phyloP scores from a whole-genome alignment of 2,113 vertebrate species.

The Vulpes lagopus region DNA sequence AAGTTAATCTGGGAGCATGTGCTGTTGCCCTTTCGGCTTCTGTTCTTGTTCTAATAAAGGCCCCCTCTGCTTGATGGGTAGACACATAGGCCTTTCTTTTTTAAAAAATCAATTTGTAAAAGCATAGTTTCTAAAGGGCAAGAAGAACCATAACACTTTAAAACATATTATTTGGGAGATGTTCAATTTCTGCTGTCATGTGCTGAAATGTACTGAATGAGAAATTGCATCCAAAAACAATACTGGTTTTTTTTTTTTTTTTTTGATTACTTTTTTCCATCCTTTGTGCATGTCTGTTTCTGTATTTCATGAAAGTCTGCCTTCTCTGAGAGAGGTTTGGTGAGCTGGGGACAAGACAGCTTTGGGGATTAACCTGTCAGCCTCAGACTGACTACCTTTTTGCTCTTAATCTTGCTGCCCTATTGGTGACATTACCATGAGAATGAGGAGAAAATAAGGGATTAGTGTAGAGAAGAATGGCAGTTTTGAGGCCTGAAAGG shows the following conservation, averaged over 20 bases:
- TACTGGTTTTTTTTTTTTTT: neutral
- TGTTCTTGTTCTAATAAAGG: slow-evolving; percentile 56
- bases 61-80: slow-evolving; percentile 60
- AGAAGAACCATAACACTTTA: neutral
- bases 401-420: neutral
- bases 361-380: neutral
- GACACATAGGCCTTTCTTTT: neutral
- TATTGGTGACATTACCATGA: neutral
- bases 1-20: neutral
- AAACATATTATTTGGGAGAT: neutral
- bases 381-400: neutral
- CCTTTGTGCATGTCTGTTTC: neutral
- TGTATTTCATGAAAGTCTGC: neutral
- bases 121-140: neutral
- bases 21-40: slow-evolving; percentile 45
- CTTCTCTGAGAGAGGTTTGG: neutral
- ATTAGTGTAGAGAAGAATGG: neutral
- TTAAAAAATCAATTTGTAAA: slow-evolving; percentile 38
- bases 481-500: neutral
- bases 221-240: neutral
- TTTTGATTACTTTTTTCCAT: neutral
- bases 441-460: neutral
- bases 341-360: neutral
- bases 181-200: neutral
- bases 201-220: neutral